Conservation (phyloP, 2,888 invertebrate genomes). For the Drosophila mettleri region DNA sequence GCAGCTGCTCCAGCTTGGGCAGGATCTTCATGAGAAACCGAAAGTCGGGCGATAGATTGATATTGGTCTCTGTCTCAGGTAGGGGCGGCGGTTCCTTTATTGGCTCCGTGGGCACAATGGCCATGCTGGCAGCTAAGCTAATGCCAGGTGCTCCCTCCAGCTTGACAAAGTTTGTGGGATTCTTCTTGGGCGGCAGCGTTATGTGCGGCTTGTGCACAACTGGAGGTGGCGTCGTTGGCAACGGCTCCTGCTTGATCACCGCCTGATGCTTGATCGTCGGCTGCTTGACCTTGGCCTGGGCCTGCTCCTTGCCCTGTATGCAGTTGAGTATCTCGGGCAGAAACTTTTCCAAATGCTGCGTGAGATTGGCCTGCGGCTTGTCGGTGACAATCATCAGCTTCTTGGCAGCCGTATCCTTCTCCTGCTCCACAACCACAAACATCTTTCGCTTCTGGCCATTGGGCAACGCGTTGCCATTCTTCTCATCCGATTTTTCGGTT, state of each 20-base stretch:
- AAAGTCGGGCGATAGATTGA: constrained; percentile 83
- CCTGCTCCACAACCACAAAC: constrained; percentile 82
- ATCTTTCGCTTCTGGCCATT: constrained; percentile 65
- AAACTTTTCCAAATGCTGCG: constrained; percentile 82
- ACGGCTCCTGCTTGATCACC: constrained; percentile 32
- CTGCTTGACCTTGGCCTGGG: constrained; percentile 25
- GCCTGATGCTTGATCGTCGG: constrained; percentile 10
- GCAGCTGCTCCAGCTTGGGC: constrained; percentile 82
- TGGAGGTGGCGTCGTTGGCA: constrained; percentile 9
- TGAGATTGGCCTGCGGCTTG: constrained; percentile 73
- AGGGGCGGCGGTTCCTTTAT: constrained; percentile 4
- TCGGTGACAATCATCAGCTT: constrained; percentile 83
- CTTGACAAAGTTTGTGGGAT: constrained; percentile 74
- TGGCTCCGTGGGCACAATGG: constrained; percentile 38
- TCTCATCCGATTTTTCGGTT: constrained; percentile 76
- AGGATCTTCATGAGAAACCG: constrained; percentile 84
- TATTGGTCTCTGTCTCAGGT: constrained; percentile 72
- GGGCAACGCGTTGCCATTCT: constrained; percentile 20
- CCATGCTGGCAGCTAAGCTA: constrained; percentile 18
- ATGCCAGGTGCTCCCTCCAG: constrained; percentile 24
- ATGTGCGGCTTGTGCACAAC: constrained; percentile 63
- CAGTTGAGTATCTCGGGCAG: constrained; percentile 81
- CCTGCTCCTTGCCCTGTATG: constrained; percentile 75
- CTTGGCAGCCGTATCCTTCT: constrained; percentile 67
- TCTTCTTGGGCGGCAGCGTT: constrained; percentile 82